These are phyloP conservation scores for Melanotaenia trifasciata DNA, from an alignment of 2,797 vertebrate species.

Conservation along the genomic window DNA sequence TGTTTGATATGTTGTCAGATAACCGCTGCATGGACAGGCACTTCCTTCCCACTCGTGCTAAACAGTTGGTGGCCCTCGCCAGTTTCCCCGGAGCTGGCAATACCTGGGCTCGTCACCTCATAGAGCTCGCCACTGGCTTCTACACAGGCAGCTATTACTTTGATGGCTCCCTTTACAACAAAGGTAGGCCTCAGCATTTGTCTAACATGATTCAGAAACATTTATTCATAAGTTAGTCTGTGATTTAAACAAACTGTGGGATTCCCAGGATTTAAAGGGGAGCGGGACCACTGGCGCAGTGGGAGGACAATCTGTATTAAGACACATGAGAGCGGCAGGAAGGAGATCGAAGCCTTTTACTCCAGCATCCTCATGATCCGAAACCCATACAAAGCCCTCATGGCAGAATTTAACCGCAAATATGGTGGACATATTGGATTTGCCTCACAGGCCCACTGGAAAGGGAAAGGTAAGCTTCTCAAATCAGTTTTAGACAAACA, in stretches of 20 bases:
- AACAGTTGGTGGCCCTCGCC: conserved; percentile 91
- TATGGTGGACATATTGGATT: conserved; percentile 97
- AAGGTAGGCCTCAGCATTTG: conserved; percentile 81
- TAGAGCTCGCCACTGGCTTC: conserved; percentile 94
- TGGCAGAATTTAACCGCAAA: conserved; percentile 98
- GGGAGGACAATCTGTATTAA: conserved; percentile 96
- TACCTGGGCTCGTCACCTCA: conserved; percentile 96
- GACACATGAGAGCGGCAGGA: conserved; percentile 95
- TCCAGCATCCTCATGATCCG: conserved; percentile 92
- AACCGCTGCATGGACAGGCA: conserved; percentile 97
- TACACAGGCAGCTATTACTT: conserved; percentile 99
- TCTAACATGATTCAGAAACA: not conserved
- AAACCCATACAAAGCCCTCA: conserved; percentile 97
- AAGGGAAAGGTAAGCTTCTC: conserved; percentile 89
- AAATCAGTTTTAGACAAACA: not conserved
- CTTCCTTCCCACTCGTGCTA: conserved; percentile 89
- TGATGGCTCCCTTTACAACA: conserved; percentile 97
- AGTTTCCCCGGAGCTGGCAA: conserved; percentile 97
- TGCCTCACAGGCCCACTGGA: conserved; percentile 95
- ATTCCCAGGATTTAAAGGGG: conserved; percentile 91
- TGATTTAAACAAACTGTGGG: conserved; percentile 10
- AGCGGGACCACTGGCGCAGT: conserved; percentile 95
- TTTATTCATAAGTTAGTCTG: not conserved
- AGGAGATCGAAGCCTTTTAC: conserved; percentile 95
- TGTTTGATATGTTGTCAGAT: conserved; percentile 79